Evolutionary conservation across 2,797 vertebrate species (phyloP).

Genomic region (Adrianichthys oophorus): DNA sequence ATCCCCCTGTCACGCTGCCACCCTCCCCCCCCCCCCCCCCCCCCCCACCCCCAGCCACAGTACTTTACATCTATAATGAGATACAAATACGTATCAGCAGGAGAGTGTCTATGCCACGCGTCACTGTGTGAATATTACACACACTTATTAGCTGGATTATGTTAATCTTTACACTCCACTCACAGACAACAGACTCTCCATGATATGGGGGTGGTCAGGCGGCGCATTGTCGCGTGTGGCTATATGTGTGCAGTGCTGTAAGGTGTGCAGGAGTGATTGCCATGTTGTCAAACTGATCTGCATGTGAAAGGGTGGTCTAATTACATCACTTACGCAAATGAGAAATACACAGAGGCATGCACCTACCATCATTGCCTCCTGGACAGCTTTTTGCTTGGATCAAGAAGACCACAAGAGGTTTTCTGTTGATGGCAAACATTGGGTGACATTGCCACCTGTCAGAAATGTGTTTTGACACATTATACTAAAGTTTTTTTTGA

Average conservation of each 20-base stretch:
- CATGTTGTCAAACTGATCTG: conserved; percentile 78
- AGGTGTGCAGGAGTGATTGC: conserved; percentile 67
- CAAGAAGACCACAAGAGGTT: conserved; percentile 56
- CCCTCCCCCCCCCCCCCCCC: conserved; percentile 20
- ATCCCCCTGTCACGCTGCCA: conserved; percentile 40
- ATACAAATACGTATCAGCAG: conserved; percentile 85
- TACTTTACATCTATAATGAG: conserved; percentile 83
- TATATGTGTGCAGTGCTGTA: conserved; percentile 34
- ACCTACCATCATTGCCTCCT: conserved; percentile 46
- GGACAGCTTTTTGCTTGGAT: conserved; percentile 53
- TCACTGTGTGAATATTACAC: conserved; percentile 84
- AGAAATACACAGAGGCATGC: conserved; percentile 42
- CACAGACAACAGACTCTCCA: conserved; percentile 78
- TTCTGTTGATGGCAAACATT: conserved; percentile 45
- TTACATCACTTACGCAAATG: conserved; percentile 79
- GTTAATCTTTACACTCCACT: conserved; percentile 84
- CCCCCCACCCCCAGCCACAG: conserved; percentile 32
- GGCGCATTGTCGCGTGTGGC: conserved; percentile 55
- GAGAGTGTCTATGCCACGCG: conserved; percentile 81
- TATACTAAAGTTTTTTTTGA: conserved; percentile 23
- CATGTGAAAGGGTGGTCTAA: conserved; percentile 75
- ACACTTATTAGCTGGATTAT: conserved; percentile 86
- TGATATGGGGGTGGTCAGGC: conserved; percentile 73
- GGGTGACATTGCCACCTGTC: conserved; percentile 60
- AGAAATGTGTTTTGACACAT: conserved; percentile 41